phyloP scores from a whole-genome alignment of 2,888 invertebrate species.

The Stictocephala bisonia region DNA sequence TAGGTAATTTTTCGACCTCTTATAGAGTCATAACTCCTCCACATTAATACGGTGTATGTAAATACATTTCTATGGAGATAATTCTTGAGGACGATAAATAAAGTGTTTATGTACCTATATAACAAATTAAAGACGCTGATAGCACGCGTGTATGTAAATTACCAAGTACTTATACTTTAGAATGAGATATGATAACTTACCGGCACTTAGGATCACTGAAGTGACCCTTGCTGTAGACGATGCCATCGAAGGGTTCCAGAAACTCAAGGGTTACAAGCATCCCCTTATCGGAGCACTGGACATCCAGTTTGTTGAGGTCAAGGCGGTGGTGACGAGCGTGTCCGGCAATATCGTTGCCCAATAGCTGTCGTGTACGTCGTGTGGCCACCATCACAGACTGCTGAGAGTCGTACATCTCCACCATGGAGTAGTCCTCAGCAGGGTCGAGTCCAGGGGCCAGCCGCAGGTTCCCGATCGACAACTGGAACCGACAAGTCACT shows the following conservation, averaged over 20 bases:
- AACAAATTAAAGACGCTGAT: too few relatives aligned
- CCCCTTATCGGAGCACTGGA: slow-evolving; percentile 70
- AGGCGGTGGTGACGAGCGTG: slow-evolving; percentile 62
- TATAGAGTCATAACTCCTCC: too few relatives aligned
- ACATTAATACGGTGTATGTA: too few relatives aligned
- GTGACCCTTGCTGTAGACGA: slow-evolving; percentile 78
- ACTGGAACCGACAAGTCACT: too few relatives aligned
- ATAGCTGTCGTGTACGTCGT: slow-evolving; percentile 48
- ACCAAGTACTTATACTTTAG: too few relatives aligned
- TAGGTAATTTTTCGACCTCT: too few relatives aligned
- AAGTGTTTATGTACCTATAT: too few relatives aligned
- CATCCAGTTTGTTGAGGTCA: slow-evolving; percentile 72
- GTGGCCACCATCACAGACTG: slow-evolving; percentile 45
- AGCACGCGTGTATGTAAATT: too few relatives aligned
- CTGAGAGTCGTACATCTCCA: slow-evolving; percentile 33
- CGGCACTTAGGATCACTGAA: slow-evolving; percentile 75
- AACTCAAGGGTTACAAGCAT: slow-evolving; percentile 75
- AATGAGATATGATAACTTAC: too few relatives aligned
- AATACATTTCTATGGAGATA: too few relatives aligned
- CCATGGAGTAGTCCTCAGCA: slow-evolving; percentile 44
- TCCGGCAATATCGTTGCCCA: slow-evolving; percentile 51
- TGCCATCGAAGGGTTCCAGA: slow-evolving; percentile 72
- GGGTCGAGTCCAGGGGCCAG: slow-evolving; percentile 44
- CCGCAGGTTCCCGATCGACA: slow-evolving; percentile 6
- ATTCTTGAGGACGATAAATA: too few relatives aligned